A percentile compares a stretch with the other conserved stretches of the same genome.
Conservation (phyloP, 2,113 vertebrate genomes). For the Seriola aureovittata region DNA sequence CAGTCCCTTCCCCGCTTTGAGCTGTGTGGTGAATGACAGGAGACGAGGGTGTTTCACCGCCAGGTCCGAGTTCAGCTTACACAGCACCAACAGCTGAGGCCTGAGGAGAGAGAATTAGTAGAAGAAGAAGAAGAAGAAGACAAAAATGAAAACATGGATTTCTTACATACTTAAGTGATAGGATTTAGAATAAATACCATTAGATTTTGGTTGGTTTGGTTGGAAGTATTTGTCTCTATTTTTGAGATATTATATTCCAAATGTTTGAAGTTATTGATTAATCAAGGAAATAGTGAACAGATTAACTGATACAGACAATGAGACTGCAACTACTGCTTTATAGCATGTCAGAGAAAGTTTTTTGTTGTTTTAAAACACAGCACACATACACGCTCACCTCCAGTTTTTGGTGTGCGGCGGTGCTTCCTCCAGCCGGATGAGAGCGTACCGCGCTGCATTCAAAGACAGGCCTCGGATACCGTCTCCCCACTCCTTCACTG, state of each 20-base stretch:
- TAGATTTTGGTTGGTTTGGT: neutral
- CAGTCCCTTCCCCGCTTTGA: slow-evolving; percentile 96
- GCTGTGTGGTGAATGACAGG: slow-evolving; percentile 92
- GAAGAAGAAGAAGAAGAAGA: neutral
- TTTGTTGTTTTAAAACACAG: no score
- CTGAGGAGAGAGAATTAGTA: slow-evolving; percentile 69
- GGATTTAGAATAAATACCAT: no score
- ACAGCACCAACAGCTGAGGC: slow-evolving; percentile 93
- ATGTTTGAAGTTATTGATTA: neutral
- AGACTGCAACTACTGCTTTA: no score
- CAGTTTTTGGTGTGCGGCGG: slow-evolving; percentile 98
- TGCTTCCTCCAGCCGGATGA: slow-evolving; percentile 91
- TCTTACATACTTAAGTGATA: neutral
- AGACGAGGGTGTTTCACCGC: slow-evolving; percentile 91
- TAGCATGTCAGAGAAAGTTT: no score
- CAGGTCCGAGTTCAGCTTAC: slow-evolving; percentile 89
- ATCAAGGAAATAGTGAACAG: neutral
- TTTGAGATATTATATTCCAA: neutral
- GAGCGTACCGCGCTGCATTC: slow-evolving; percentile 94
- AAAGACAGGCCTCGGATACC: slow-evolving; percentile 94
- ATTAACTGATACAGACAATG: no score
- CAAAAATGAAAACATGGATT: neutral
- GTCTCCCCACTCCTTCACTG: slow-evolving; percentile 97
- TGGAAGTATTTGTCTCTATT: neutral
- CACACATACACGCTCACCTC: slow-evolving; percentile 84